Conservation (phyloP, 2,113 vertebrate genomes). For the Pteropus alecto region DNA sequence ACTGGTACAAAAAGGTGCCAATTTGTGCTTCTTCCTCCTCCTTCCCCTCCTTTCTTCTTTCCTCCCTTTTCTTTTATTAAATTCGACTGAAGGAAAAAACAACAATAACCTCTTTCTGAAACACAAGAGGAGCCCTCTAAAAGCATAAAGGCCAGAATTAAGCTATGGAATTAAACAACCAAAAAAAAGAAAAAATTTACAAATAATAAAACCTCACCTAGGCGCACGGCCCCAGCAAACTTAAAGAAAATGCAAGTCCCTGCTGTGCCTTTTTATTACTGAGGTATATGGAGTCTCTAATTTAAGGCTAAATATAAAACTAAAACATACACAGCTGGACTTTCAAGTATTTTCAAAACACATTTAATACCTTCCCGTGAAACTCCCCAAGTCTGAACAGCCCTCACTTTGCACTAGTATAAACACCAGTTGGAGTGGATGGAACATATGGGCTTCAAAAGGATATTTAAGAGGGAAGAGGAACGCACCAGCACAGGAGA, state of each 20-base stretch:
- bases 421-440: slow-evolving; percentile 52
- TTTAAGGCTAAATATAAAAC: slow-evolving; percentile 77
- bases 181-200: background rate
- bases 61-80: background rate
- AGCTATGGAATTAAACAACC: slow-evolving; percentile 26
- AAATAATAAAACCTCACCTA: slow-evolving; percentile 60
- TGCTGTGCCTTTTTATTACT: slow-evolving; percentile 68
- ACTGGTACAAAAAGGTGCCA: background rate
- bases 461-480: slow-evolving; percentile 19
- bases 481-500: rapidly evolving
- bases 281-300: slow-evolving; percentile 66
- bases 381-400: slow-evolving; percentile 42
- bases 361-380: slow-evolving; percentile 63
- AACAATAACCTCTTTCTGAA: slow-evolving; percentile 33
- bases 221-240: background rate
- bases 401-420: background rate
- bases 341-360: slow-evolving; percentile 76
- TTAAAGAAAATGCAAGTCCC: slow-evolving; percentile 24
- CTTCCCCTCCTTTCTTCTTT: background rate
- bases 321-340: slow-evolving; percentile 76
- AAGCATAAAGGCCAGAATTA: slow-evolving; percentile 36
- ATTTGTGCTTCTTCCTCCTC: background rate
- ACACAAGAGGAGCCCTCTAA: background rate
- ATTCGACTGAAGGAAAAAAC: background rate
- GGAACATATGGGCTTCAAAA: background rate